These are phyloP conservation scores for Syngnathoides biaculeatus DNA, from an alignment of 2,113 vertebrate genomes.

Conservation along the genomic window DNA sequence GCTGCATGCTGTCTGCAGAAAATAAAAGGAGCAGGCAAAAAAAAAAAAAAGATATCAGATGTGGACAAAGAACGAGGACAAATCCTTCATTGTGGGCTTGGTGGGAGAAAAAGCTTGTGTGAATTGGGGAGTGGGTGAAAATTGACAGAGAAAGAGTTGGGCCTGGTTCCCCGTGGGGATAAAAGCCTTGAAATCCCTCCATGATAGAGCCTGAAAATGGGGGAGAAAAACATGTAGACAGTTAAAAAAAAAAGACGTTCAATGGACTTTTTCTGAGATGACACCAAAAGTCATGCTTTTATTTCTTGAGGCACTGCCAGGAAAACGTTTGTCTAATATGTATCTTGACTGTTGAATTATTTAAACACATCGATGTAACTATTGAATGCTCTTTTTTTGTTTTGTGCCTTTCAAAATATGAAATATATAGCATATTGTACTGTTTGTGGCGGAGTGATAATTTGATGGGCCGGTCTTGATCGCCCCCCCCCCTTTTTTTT, in stretches of 20 bases:
- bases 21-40: conserved; percentile 57
- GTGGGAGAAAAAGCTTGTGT: conserved; percentile 67
- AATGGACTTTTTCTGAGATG: conserved; percentile 58
- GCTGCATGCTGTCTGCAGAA: conserved; percentile 71
- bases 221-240: conserved; percentile 60
- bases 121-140: conserved; percentile 75
- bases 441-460: background rate
- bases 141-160: conserved; percentile 74
- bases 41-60: conserved; percentile 69
- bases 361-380: background rate
- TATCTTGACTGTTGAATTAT: too few species aligned
- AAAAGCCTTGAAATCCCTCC: conserved; percentile 68
- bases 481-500: conserved; percentile 27
- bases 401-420: conserved; percentile 14
- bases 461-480: conserved; percentile 6
- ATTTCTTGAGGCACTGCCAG: background rate
- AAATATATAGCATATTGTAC: background rate
- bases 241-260: conserved; percentile 21
- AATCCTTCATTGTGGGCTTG: conserved; percentile 70
- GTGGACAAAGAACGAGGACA: conserved; percentile 71
- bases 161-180: conserved; percentile 68
- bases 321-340: background rate
- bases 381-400: conserved; percentile 1
- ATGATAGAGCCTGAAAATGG: conserved; percentile 66
- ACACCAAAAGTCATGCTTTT: background rate